Conservation (phyloP, 2,797 vertebrate species). For the Sebastes steindachneri region DNA sequence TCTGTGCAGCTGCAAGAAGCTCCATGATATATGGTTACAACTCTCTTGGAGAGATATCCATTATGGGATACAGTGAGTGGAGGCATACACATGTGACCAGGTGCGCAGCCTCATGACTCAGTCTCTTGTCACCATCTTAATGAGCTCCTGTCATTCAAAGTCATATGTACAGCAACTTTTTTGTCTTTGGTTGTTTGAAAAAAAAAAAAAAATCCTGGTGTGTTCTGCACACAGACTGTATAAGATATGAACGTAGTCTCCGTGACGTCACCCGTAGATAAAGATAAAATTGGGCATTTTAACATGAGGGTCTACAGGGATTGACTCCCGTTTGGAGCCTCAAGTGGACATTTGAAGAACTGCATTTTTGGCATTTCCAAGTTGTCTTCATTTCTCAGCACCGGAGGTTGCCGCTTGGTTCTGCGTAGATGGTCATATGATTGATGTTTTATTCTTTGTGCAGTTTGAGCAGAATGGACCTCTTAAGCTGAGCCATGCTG, state of each 20-base stretch:
- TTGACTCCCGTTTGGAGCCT: too few species aligned
- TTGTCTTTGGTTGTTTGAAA: background rate
- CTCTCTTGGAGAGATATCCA: slow-evolving; percentile 27
- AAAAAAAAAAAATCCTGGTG: background rate
- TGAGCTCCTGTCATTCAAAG: slow-evolving; percentile 63
- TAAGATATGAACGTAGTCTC: too few species aligned
- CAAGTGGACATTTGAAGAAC: too few species aligned
- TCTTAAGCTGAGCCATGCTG: background rate
- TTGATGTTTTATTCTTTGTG: slow-evolving; percentile 18
- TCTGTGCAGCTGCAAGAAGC: slow-evolving; percentile 59
- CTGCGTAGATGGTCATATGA: background rate
- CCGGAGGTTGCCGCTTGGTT: too few species aligned
- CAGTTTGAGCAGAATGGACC: slow-evolving; percentile 6
- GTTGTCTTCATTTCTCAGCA: too few species aligned
- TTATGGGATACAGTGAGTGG: slow-evolving; percentile 26
- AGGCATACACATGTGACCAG: slow-evolving; percentile 45
- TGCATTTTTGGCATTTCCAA: too few species aligned
- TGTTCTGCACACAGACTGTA: background rate
- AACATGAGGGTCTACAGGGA: too few species aligned
- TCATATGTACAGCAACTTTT: background rate
- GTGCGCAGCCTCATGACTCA: slow-evolving; percentile 50
- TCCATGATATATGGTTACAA: slow-evolving; percentile 46
- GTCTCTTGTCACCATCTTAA: slow-evolving; percentile 49
- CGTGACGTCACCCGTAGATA: too few species aligned
- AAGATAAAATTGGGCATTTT: too few species aligned